These are phyloP conservation scores for Patella caerulea DNA, from an alignment of 2,888 invertebrate genomes.

Conservation along the genomic window DNA sequence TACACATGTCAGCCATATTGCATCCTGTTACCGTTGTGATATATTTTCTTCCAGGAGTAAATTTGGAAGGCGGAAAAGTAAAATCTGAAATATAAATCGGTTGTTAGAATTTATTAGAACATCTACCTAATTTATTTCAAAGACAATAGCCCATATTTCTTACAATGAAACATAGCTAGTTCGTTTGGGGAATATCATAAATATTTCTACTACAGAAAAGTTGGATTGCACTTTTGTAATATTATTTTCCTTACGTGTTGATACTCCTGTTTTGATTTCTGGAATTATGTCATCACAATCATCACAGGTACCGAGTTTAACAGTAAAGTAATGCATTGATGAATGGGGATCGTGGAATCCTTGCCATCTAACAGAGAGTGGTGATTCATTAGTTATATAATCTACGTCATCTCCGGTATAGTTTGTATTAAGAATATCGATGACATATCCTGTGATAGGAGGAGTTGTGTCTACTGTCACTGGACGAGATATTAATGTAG, in stretches of 20 bases:
- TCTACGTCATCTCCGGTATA: slow-evolving; percentile 30
- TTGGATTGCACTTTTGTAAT: too few species aligned
- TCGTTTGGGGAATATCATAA: too few species aligned
- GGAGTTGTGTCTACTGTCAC: slow-evolving; percentile 20
- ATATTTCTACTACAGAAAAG: too few species aligned
- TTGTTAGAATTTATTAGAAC: too few species aligned
- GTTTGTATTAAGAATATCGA: slow-evolving; percentile 18
- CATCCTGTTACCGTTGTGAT: slow-evolving; percentile 45
- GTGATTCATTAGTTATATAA: slow-evolving; percentile 31
- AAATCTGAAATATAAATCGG: not conserved
- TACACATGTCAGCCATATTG: slow-evolving; percentile 47
- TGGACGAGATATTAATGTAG: slow-evolving; percentile 15
- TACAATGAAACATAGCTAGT: too few species aligned
- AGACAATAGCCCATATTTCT: too few species aligned
- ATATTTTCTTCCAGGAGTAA: not conserved
- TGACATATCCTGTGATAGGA: slow-evolving; percentile 19
- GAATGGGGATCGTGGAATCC: slow-evolving; percentile 43
- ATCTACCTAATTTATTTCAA: too few species aligned
- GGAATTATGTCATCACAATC: slow-evolving; percentile 36
- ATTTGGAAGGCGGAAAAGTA: not conserved
- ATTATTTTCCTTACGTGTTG: slow-evolving; percentile 20
- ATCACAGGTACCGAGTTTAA: slow-evolving; percentile 39
- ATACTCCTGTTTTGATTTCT: slow-evolving; percentile 29
- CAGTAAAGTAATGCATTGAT: slow-evolving; percentile 36
- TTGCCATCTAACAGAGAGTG: slow-evolving; percentile 36